Evolutionary conservation across 1,140 invertebrate species (phyloP), one percentile per base, ranked within the genome.

Genomic region (Papilio xuthus): DNA sequence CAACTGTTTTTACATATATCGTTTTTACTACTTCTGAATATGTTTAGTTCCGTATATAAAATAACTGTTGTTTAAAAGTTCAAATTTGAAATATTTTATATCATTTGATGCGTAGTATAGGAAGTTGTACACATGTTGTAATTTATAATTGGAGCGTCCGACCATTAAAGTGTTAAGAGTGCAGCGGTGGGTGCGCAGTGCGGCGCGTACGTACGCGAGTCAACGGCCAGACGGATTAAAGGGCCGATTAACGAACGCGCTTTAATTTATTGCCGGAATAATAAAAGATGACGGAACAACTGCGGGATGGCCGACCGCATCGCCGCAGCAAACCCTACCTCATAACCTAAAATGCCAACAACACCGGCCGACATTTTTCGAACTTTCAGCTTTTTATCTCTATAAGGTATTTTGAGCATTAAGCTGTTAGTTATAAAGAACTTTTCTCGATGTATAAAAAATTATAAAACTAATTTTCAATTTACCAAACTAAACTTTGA

Each of bases 251-350:
- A 93, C 88, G 88, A 91, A 86, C 82, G 83, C 88, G 84, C 84
- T 86, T 92, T 92, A 91, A 93, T 93, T 93, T 92, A 92, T 86
- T 88, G 91, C 88, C 89, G 89, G 90, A 92, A 93, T 93, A 88
- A 91, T 92, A 90, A 91, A 87, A 88, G 87, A 83, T 88, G 82
- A 84, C 88, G 88, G 89, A 88, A 91, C 86, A 85, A 85, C 83
- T 80, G 86, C 79, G 90, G 87, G 85, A 85, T 82, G 80, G 86
- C 79, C 80, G 83, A 67, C 69, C 71, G 73, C 79, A 83, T 80
- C 79, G 73, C 82, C 79, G 73, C 82, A 81, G 80, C 81, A 82
- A 70, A 77, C 83, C 85, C 83, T 88, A 86, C 89, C 72, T 91
- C 85, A 86, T 85, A 85, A 88, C 82, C 81, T 73, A 77, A 85